These are phyloP conservation scores for Tonatia bakeri DNA, from an alignment of 2,113 vertebrate species.

Conservation along the genomic window DNA sequence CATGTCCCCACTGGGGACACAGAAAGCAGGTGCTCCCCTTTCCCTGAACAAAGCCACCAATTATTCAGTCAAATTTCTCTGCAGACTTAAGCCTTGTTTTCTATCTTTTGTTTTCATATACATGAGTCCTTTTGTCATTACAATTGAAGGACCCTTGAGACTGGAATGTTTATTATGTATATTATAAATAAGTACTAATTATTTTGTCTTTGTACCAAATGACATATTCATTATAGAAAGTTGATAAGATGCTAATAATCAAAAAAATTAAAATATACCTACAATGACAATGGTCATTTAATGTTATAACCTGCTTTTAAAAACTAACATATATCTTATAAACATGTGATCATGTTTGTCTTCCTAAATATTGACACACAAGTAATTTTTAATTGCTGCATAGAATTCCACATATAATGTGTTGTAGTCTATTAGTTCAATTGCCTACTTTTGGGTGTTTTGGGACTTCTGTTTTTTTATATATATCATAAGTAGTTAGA, in stretches of 20 bases:
- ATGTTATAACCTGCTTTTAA: neutral
- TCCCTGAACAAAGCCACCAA: neutral
- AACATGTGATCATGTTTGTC: neutral
- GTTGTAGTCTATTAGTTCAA: neutral
- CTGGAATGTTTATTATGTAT: neutral
- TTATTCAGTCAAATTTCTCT: constrained; percentile 40
- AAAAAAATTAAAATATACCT: neutral
- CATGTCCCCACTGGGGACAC: neutral
- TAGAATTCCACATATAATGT: neutral
- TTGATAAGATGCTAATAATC: neutral
- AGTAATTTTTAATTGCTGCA: neutral
- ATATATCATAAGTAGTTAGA: neutral
- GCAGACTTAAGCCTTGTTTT: neutral
- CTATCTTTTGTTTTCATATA: neutral
- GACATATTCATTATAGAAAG: neutral
- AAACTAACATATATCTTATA: neutral
- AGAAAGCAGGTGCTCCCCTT: neutral
- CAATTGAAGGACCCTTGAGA: neutral
- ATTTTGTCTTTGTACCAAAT: neutral
- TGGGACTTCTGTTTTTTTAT: neutral
- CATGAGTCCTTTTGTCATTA: neutral
- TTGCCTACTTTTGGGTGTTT: neutral
- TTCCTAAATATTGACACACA: neutral
- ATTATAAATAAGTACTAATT: constrained; percentile 6
- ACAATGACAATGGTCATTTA: neutral